These are phyloP conservation scores for Dasyprocta punctata DNA, from an alignment of 2,113 vertebrate species.

Conservation along the genomic window DNA sequence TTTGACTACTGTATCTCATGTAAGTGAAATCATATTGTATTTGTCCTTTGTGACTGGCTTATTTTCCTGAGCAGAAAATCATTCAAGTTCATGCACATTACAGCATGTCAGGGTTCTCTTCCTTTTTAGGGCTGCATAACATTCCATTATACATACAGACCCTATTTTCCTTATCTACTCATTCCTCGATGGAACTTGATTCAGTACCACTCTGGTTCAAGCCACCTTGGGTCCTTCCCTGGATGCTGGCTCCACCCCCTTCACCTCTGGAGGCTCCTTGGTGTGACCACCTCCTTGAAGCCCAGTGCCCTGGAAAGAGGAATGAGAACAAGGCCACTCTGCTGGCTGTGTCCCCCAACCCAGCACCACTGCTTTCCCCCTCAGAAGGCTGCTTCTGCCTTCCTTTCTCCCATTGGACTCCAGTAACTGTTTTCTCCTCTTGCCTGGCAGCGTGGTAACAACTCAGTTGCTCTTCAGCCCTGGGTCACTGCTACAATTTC, in stretches of 20 bases:
- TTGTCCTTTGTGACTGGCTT: neutral
- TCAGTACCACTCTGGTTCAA: neutral
- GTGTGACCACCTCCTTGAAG: neutral
- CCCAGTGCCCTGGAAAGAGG: neutral
- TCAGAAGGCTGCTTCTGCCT: neutral
- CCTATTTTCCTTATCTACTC: neutral
- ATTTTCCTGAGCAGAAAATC: neutral
- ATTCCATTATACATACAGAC: no score
- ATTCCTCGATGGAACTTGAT: neutral
- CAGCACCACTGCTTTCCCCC: no score
- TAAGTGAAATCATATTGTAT: neutral
- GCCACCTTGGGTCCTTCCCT: neutral
- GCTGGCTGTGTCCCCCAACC: neutral
- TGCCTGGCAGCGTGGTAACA: neutral
- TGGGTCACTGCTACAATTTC: neutral
- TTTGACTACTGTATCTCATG: neutral
- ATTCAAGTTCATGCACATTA: neutral
- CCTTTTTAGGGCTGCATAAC: neutral
- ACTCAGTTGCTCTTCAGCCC: neutral
- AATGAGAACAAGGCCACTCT: neutral
- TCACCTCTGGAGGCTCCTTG: neutral
- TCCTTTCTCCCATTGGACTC: neutral
- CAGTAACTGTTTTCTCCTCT: neutral
- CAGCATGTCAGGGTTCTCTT: neutral
- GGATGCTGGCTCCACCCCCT: neutral